phyloP scores from a whole-genome alignment of 2,888 invertebrate genomes.

The Orchesella flavescens region DNA sequence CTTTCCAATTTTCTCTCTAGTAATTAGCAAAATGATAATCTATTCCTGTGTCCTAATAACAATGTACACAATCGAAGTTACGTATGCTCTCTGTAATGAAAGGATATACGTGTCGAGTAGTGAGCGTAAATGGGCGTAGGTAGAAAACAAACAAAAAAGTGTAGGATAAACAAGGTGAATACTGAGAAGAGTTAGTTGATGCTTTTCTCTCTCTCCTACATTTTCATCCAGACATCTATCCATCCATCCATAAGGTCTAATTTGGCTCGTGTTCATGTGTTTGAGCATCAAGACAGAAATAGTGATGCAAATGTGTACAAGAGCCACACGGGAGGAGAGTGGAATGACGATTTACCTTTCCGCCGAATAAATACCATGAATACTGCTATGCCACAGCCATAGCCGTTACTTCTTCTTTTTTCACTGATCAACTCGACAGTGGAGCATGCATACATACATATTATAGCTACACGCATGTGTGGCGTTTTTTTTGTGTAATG shows the following conservation, averaged over 20 bases:
- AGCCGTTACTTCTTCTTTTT: constrained; percentile 39
- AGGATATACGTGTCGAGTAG: neutral
- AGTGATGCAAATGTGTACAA: constrained; percentile 27
- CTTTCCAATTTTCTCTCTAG: constrained; percentile 22
- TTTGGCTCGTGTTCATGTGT: constrained; percentile 52
- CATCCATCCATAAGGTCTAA: constrained; percentile 63
- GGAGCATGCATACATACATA: neutral
- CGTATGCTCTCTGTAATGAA: neutral
- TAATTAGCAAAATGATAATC: constrained; percentile 64
- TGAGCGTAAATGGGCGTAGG: constrained; percentile 42
- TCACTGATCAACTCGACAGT: constrained; percentile 45
- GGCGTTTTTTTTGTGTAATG: constrained; percentile 27
- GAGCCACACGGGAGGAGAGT: neutral
- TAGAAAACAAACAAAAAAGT: constrained; percentile 55
- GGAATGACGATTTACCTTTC: constrained; percentile 51
- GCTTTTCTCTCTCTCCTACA: constrained; percentile 30
- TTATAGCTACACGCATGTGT: constrained; percentile 45
- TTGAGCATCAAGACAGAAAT: neutral
- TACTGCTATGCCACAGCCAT: constrained; percentile 28
- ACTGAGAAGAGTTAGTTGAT: neutral
- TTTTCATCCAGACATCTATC: constrained; percentile 50
- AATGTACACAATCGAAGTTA: constrained; percentile 2
- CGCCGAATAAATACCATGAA: constrained; percentile 55
- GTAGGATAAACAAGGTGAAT: constrained; percentile 56
- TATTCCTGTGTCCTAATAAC: constrained; percentile 48